Percentiles rank a stretch among this genome's conserved stretches.
Conservation (phyloP, 2,797 vertebrate species). For the Chrysocyon brachyurus region DNA sequence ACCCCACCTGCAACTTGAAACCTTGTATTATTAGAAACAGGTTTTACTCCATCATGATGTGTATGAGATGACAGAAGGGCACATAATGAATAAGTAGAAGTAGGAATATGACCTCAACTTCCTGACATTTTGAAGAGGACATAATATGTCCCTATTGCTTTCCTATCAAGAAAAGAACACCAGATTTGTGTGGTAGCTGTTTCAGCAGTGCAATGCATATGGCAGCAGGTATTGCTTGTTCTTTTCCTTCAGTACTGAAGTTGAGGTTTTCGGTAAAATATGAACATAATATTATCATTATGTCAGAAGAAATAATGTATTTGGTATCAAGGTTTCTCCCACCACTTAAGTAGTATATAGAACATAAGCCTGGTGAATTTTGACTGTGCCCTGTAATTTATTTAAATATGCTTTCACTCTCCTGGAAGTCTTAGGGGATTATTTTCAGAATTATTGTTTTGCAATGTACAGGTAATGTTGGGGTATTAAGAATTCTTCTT, state of each 20-base stretch:
- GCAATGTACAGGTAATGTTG: slow-evolving; percentile 39
- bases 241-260: slow-evolving; percentile 20
- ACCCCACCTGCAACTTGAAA: neutral
- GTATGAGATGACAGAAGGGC: neutral
- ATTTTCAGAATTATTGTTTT: slow-evolving; percentile 76
- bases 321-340: slow-evolving; percentile 58
- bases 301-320: slow-evolving; percentile 51
- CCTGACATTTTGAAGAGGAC: neutral
- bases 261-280: slow-evolving; percentile 31
- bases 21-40: neutral
- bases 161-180: neutral
- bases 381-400: slow-evolving; percentile 47
- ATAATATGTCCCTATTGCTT: neutral
- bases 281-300: slow-evolving; percentile 38
- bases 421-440: slow-evolving; percentile 29
- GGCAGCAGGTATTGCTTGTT: neutral
- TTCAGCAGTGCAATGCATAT: neutral
- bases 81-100: neutral
- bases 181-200: no score
- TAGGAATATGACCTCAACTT: neutral
- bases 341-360: neutral
- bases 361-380: slow-evolving; percentile 2
- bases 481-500: slow-evolving; percentile 38
- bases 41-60: neutral
- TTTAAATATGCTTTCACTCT: slow-evolving; percentile 33